Evolutionary conservation across 2,888 invertebrate genomes (phyloP).

Genomic region (Kuschelorhynchus macadamiae): DNA sequence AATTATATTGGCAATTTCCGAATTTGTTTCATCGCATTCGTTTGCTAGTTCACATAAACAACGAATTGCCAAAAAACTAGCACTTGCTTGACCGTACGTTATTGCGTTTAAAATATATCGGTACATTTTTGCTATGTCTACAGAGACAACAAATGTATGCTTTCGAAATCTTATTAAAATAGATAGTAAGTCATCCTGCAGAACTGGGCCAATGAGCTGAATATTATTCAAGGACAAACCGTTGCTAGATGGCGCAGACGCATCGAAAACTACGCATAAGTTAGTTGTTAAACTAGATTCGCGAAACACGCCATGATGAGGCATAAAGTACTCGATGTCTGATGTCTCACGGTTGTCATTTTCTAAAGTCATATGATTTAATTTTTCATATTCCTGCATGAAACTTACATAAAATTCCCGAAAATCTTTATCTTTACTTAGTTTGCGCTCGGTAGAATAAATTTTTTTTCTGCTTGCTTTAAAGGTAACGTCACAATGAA

Average conservation of each 20-base stretch:
- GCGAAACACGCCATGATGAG: too few species aligned
- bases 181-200: slow-evolving; percentile 20
- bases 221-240: not conserved
- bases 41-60: slow-evolving; percentile 7
- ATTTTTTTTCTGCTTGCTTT: too few species aligned
- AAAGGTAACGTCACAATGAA: too few species aligned
- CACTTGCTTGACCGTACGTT: slow-evolving; percentile 7
- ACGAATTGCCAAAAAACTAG: slow-evolving; percentile 3
- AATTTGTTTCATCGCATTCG: slow-evolving; percentile 28
- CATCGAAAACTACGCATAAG: not conserved
- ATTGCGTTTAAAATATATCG: slow-evolving; percentile 7
- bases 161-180: slow-evolving; percentile 21
- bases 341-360: not conserved
- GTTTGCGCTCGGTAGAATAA: too few species aligned
- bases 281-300: too few species aligned
- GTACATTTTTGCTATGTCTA: slow-evolving; percentile 19
- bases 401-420: too few species aligned
- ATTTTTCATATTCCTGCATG: too few species aligned
- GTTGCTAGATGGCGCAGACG: slow-evolving; percentile 3
- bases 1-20: slow-evolving; percentile 29
- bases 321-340: slow-evolving; percentile 1
- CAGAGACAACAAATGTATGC: not conserved
- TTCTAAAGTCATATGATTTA: too few species aligned
- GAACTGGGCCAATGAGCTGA: slow-evolving; percentile 8
- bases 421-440: too few species aligned